Conservation (phyloP, 2,113 vertebrate species). For the Lates calcarifer region DNA sequence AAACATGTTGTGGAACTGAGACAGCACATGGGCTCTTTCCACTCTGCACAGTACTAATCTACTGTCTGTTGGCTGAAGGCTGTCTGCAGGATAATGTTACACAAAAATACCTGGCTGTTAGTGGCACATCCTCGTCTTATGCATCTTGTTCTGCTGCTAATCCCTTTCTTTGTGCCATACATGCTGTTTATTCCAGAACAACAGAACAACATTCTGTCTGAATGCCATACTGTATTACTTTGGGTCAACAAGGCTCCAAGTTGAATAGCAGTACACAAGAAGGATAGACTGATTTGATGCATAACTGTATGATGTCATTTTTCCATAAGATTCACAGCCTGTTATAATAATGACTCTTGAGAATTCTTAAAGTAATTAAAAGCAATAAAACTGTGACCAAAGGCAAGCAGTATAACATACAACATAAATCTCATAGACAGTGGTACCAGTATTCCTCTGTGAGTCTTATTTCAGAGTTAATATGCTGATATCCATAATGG, state of each 20-base stretch:
- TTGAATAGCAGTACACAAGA: neutral
- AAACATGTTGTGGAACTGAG: constrained; percentile 17
- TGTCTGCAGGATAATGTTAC: constrained; percentile 35
- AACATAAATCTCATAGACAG: neutral
- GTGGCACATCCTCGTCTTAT: neutral
- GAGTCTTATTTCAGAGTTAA: constrained; percentile 5
- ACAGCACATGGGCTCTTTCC: neutral
- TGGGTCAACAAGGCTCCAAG: neutral
- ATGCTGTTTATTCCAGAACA: constrained; percentile 7
- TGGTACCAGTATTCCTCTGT: neutral
- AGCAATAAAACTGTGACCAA: neutral
- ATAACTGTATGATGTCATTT: neutral
- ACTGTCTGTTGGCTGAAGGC: constrained; percentile 20
- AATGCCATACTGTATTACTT: neutral
- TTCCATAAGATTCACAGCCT: neutral
- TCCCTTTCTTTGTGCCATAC: constrained; percentile 2
- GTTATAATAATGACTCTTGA: constrained; percentile 33
- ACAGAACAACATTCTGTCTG: neutral
- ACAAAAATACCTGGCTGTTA: constrained; percentile 3
- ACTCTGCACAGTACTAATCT: constrained; percentile 12
- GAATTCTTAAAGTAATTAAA: neutral
- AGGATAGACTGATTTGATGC: neutral
- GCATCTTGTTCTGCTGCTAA: constrained; percentile 14
- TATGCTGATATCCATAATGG: neutral
- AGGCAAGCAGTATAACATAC: neutral